These are phyloP conservation scores for Vannuccia rotundouncinata DNA, from an alignment of 2,888 invertebrate genomes.

Conservation along the genomic window DNA sequence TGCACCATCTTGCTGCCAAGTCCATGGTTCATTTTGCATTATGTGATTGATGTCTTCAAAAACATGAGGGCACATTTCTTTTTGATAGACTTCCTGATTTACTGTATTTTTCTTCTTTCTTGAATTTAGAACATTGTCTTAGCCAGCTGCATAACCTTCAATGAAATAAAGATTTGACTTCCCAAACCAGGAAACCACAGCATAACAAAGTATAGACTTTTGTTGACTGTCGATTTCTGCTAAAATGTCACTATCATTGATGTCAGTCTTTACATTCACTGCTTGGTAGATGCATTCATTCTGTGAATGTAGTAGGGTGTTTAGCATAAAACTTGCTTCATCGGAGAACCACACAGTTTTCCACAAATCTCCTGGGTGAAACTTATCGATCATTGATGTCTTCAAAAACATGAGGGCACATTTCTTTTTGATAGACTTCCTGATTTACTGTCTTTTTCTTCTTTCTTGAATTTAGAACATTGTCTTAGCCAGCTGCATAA, in stretches of 20 bases:
- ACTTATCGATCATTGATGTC: slow-evolving; percentile 8
- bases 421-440: too few relatives aligned
- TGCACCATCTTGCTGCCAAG: too few relatives aligned
- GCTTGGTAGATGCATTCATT: slow-evolving; percentile 22
- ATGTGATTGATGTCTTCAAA: too few relatives aligned
- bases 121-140: neutral
- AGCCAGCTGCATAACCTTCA: slow-evolving; percentile 24
- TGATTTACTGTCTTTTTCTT: too few relatives aligned
- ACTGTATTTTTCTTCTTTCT: too few relatives aligned
- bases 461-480: neutral
- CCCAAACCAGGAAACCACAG: slow-evolving; percentile 22
- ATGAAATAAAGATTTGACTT: neutral
- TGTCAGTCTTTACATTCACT: slow-evolving; percentile 29
- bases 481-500: neutral
- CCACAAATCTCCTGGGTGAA: neutral
- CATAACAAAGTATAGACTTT: slow-evolving; percentile 3
- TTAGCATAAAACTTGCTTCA: slow-evolving; percentile 7
- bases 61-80: too few relatives aligned
- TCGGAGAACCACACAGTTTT: slow-evolving; percentile 14
- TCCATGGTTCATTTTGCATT: too few relatives aligned
- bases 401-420: too few relatives aligned
- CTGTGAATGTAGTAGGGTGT: neutral
- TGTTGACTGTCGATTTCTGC: slow-evolving; percentile 13
- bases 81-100: too few relatives aligned
- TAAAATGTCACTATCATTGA: neutral